Evolutionary conservation across 1,140 invertebrate species (phyloP), one percentile per base, ranked within the genome.

Genomic region (Nymphalis io): DNA sequence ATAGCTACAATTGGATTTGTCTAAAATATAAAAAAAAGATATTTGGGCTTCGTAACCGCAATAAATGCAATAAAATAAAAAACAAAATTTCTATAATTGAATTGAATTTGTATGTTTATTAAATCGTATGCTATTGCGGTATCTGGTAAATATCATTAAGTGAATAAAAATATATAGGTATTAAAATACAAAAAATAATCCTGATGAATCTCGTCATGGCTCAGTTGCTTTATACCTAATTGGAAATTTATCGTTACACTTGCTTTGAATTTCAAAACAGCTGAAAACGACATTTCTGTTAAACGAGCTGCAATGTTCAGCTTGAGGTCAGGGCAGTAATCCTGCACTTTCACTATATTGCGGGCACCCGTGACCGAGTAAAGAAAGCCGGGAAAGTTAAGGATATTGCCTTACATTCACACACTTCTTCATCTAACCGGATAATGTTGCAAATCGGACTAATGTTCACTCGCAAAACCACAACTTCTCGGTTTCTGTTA

Each of bases 301-400:
- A 39, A 51, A 51, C 27, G 23, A 63, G 53, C 33, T 51, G 23
- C 33, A 63, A 53, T 51, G 60, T 48, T 63, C 60, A 33, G 16
- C 46, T 53, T 68, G 60, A 60, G 58, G 66, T 53, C 46, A 39
- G 38, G 58, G 13, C 33, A 23, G 23, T 39, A 66, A 55, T 48
- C 55, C 21, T 51, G 27, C 68, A 68, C 68, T 74, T 70, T 70
- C 68, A 44, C 60, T 51, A 46, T 18, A n/a, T 46, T 40, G 42
- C 16, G 44, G 39, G 42, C 15, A 18, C 42, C 63, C 55, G 68
- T 39, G 64, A 74, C 72, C 72, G 72, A 67, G 42, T 70, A 38
- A 73, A 66, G 72, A 70, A 70, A 74, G 72, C 55, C 48, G 62
- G 63, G 63, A 66, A 67, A 70, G 64, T 66, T 53, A 60, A 66